These are phyloP conservation scores for Strix aluco DNA, from an alignment of 2,113 vertebrate species.

Conservation along the genomic window DNA sequence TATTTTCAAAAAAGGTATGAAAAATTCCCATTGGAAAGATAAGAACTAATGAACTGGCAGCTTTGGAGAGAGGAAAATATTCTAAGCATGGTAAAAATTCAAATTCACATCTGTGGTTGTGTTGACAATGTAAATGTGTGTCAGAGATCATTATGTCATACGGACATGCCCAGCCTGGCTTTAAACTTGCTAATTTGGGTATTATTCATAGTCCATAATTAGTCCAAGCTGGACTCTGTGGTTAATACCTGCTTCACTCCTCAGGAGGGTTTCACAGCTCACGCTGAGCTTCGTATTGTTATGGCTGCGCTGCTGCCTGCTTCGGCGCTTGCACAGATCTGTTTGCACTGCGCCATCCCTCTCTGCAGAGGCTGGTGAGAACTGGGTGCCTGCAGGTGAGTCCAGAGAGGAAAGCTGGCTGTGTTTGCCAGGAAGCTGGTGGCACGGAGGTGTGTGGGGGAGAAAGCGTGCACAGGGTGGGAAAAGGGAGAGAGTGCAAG, in stretches of 20 bases:
- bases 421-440: background rate
- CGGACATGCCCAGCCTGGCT: background rate
- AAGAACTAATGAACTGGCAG: background rate
- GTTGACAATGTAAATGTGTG: background rate
- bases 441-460: background rate
- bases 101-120: background rate
- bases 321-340: accelerated
- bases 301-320: accelerated
- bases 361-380: background rate
- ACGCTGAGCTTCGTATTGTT: accelerated
- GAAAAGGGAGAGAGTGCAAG: background rate
- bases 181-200: background rate
- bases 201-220: background rate
- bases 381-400: accelerated
- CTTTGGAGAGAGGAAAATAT: background rate
- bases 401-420: background rate
- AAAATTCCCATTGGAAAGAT: background rate
- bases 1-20: background rate
- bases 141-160: background rate
- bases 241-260: background rate
- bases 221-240: background rate
- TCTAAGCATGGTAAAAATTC: background rate
- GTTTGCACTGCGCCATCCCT: accelerated
- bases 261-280: background rate
- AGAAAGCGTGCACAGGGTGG: background rate